phyloP scores from a whole-genome alignment of 2,888 invertebrate species.

The Thera obeliscata region DNA sequence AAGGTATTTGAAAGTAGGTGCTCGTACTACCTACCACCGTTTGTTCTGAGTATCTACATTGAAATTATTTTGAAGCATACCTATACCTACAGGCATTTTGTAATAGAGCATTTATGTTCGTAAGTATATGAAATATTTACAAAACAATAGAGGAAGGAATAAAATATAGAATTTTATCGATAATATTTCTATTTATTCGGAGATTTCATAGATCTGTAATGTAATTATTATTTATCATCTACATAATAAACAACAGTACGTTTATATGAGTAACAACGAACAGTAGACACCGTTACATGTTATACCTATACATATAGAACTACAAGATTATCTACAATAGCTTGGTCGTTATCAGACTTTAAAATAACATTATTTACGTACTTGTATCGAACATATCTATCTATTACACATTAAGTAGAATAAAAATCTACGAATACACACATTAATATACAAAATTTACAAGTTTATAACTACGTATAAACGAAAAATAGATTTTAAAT shows the following conservation, averaged over 20 bases:
- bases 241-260: slow-evolving; percentile 76
- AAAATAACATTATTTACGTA: slow-evolving; percentile 58
- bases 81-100: too few relatives aligned
- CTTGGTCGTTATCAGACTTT: slow-evolving; percentile 84
- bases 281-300: slow-evolving; percentile 65
- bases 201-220: slow-evolving; percentile 66
- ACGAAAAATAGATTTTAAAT: slow-evolving; percentile 37
- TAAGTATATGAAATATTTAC: background rate
- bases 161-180: slow-evolving; percentile 55
- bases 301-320: slow-evolving; percentile 72
- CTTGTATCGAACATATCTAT: slow-evolving; percentile 60
- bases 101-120: too few relatives aligned
- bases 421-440: slow-evolving; percentile 37
- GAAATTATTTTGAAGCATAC: too few relatives aligned
- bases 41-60: too few relatives aligned
- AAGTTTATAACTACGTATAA: slow-evolving; percentile 44
- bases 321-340: slow-evolving; percentile 72
- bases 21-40: too few relatives aligned
- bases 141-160: slow-evolving; percentile 37
- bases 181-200: slow-evolving; percentile 75
- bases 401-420: slow-evolving; percentile 50
- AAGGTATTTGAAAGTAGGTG: too few relatives aligned
- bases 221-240: slow-evolving; percentile 67
- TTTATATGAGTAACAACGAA: slow-evolving; percentile 71
- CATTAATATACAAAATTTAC: slow-evolving; percentile 53